Evolutionary conservation across 2,797 vertebrate genomes (phyloP), one percentile per base, ranked within the genome.

Genomic region (Fratercula arctica): DNA sequence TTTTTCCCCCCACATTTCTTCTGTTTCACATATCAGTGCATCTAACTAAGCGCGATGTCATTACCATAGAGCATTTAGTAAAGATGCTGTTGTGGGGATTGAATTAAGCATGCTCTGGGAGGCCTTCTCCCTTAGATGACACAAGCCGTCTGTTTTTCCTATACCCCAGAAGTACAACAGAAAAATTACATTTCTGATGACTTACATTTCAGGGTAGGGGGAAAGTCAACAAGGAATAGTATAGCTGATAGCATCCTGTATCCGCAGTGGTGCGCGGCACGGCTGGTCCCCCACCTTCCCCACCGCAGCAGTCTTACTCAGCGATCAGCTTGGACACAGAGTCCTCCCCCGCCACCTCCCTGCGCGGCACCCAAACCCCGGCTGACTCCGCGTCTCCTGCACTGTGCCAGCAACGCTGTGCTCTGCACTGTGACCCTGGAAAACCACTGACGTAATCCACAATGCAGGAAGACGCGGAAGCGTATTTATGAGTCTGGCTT

Each of bases 361-460:
- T 4, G 3, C 51, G 3, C 0, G 1, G 15, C 63, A 33, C 0
- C 66, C 64, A 25, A 11, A 5, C 12, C 25, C 35, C 10, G 0
- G 0, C 39, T 6, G 26, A 15, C 4, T 9, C 39, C 23, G 6
- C 11, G 13, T 0, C 10, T 1, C 4, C 19, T 5, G 33, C 16
- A 15, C 8, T 0, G 3, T 4, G 24, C 76, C 66, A 17, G 51
- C 35, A 59, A 11, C 0, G 0, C 39, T 11, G 16, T 13, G 72
- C 11, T 39, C 64, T 16, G 26, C 18, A 0, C 23, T 13, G 0
- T 0, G 8, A 0, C 12, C 1, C 83, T 6, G 11, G 37, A 25
- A 25, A 67, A 4, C 35, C 68, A 6, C 1, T 8, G 3, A 1
- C 4, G 5, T 11, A 10, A 6, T 35, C 19, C 69, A 19, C 16